Evolutionary conservation across 2,888 invertebrate genomes (phyloP), one percentile per base, ranked within the genome.

Genomic region (Philereme transversata): DNA sequence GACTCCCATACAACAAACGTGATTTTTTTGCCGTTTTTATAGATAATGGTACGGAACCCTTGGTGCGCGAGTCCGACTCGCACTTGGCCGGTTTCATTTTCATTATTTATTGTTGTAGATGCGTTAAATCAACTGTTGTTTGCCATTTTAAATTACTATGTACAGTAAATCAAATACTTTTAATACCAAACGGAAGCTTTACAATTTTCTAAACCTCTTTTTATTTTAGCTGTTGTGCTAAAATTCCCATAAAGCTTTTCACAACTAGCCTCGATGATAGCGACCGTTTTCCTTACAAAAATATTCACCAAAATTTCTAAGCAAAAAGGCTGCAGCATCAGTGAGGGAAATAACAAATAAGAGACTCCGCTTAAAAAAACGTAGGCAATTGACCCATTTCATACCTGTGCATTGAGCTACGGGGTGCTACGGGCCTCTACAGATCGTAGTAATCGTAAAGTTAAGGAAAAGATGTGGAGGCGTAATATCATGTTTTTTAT

Each of bases 321-420:
- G 50, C 43, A 56, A 56, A 60, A 47, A 62, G 34, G 47, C 58
- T 50, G 51, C 56, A 44, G 59, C 48, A 64, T 67, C 50, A 66
- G 62, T 64, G 58, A 64, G 56, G 57, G 45, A 60, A 65, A 64
- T 53, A 60, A 51, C 56, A 65, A 64, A 67, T 60, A 66, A 55
- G 55, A 60, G 47, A 34, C 43, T 44, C 51, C 48, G 64, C 64
- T 68, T 69, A 67, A 67, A 67, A 71, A 67, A 69, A 71, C 65
- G 61, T 65, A 55, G 58, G 68, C 68, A 67, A 70, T 68, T 70
- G 70, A 70, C 70, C 69, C 60, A 68, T 68, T 69, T 69, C 63
- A 65, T 67, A 65, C 68, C 63, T 64, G 62, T 51, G 60, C 58
- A 62, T 62, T 53, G 62, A 62, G 62, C 57, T 50, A 35, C 46